Conservation (phyloP, 1,140 invertebrate species). For the Drosophila azteca region DNA sequence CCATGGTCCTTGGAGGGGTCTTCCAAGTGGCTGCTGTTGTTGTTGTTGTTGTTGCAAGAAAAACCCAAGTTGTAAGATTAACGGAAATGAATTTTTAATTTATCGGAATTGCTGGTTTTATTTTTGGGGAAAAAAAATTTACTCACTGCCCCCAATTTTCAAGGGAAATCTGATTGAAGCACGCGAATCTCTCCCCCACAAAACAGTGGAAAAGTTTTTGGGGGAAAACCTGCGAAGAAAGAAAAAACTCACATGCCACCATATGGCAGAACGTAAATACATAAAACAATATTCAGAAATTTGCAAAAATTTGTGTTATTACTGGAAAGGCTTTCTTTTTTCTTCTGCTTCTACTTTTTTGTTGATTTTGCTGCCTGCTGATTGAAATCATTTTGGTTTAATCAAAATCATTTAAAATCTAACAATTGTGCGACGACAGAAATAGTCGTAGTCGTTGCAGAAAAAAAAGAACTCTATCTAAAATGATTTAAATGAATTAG, state of each 20-base stretch:
- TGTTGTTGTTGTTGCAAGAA: not conserved
- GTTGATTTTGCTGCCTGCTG: not conserved
- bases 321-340: slow-evolving; percentile 12
- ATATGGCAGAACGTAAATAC: slow-evolving; percentile 16
- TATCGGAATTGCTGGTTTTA: slow-evolving; percentile 20
- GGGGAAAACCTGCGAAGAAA: not conserved
- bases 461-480: slow-evolving; percentile 50
- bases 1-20: too few relatives aligned
- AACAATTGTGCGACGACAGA: slow-evolving; percentile 54
- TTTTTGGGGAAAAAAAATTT: slow-evolving; percentile 29
- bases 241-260: slow-evolving; percentile 4
- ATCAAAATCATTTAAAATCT: slow-evolving; percentile 66
- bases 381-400: slow-evolving; percentile 50
- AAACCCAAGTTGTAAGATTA: slow-evolving; percentile 1
- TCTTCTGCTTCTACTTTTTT: not conserved
- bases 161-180: not conserved
- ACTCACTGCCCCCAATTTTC: slow-evolving; percentile 22
- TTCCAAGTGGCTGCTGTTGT: slow-evolving; percentile 1
- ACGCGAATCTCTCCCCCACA: not conserved
- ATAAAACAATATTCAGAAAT: slow-evolving; percentile 16
- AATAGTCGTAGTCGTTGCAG: slow-evolving; percentile 47
- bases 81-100: slow-evolving; percentile 34
- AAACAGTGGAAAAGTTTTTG: slow-evolving; percentile 3
- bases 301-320: slow-evolving; percentile 7
- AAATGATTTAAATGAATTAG: slow-evolving; percentile 79